Conservation (phyloP, 2,113 vertebrate genomes). For the Rattus norvegicus region GRCr8 NC_086026.1:112072501-112073000, state of each 20-base stretch:
- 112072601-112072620: background rate
- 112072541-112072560: background rate
- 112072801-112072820: background rate
- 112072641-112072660: background rate
- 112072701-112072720: background rate
- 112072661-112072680: background rate
- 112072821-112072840: background rate
- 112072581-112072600: background rate
- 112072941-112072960: background rate
- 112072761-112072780: background rate
- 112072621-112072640: background rate
- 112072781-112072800: background rate
- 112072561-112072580: too few relatives aligned
- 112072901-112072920: background rate
- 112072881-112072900: background rate
- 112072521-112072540: background rate
- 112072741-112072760: background rate
- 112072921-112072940: background rate
- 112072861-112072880: background rate
- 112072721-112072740: background rate
- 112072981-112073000: background rate
- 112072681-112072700: background rate
- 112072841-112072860: background rate
- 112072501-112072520: background rate
- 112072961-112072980: background rate